Base-by-base conservation (phyloP, 1,140 invertebrate genomes). In the Phymorhynchus buccinoides region DNA sequence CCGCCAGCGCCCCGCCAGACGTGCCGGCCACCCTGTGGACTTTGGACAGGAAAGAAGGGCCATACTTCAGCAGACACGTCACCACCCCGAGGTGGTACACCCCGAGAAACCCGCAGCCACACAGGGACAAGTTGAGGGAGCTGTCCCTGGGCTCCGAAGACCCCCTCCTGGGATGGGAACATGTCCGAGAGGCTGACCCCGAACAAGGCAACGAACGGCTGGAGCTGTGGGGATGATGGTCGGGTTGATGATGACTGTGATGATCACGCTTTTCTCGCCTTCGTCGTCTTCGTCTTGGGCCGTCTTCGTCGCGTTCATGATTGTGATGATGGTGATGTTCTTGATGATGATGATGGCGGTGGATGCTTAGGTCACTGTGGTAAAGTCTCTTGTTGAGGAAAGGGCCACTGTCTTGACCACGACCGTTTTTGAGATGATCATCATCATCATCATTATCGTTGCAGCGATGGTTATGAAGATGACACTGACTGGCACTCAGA, bases 11-110 rank as follows among this genome's bases (percentile, higher is more conserved):
- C 0, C 92, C 92, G 16, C 91, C 91, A 2, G 91, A 92, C 7
- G 91, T 89, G 0, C 92, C 92, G 30, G 86, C 89, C 39, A 90
- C 82, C 71, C 88, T 86, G 12, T 90, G 82, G 30, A 93, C 82
- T n/a, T 78, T 83, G 1, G 77, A 81, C 32, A 93, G 80, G 52
- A 93, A 88, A 0, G 56, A 27, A 1, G 84, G 86, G 16, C 89
- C 91, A 75, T 90, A 86, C 42, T 86, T 84, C 35, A 88, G 44
- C 2, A 93, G 85, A 80, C 88, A 90, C 14, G 88, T 85, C 1
- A 87, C 89, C 42, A 90, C 90, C 1, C 91, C 91, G 6, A 92
- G 85, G 80, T 92, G 91, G 84, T 92, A 92, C 35, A 92, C 89
- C 7, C 91, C 91, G 1, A 92, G 87, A 73, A 92, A 91, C 39